These are phyloP conservation scores for Lycaon pictus DNA, from an alignment of 2,113 vertebrate species.

Conservation along the genomic window DNA sequence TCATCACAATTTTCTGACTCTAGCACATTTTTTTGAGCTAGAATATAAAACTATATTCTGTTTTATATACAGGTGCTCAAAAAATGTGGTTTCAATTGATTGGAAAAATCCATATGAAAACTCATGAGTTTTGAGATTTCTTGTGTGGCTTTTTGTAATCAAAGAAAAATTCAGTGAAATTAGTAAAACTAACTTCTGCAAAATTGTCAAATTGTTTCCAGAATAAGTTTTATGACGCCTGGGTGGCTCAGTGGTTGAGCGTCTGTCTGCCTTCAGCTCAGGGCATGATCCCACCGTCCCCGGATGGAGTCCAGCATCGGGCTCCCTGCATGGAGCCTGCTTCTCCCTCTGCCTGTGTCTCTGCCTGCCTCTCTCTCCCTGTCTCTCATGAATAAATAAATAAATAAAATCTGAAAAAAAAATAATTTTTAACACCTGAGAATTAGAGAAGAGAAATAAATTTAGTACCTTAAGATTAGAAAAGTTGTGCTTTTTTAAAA, in stretches of 20 bases:
- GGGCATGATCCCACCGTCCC: too few species aligned
- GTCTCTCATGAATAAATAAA: too few species aligned
- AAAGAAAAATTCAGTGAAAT: background rate
- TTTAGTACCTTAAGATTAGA: background rate
- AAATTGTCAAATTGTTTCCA: background rate
- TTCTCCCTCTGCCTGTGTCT: too few species aligned
- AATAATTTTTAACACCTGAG: background rate
- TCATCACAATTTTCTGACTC: background rate
- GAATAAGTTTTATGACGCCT: background rate
- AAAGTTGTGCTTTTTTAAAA: background rate
- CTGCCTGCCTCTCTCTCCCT: too few species aligned
- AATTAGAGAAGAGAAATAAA: background rate
- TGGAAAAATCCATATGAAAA: background rate
- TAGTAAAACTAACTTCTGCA: background rate
- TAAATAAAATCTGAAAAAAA: too few species aligned
- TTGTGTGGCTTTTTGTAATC: background rate
- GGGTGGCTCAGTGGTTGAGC: too few species aligned
- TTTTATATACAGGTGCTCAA: background rate
- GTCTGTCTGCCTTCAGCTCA: too few species aligned
- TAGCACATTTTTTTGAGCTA: background rate
- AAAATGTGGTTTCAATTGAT: background rate
- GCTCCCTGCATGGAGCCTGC: too few species aligned
- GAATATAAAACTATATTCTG: background rate
- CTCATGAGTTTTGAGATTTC: background rate
- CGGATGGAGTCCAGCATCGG: too few species aligned